Conservation (phyloP, 2,797 vertebrate species). For the Tangara arthus region DNA sequence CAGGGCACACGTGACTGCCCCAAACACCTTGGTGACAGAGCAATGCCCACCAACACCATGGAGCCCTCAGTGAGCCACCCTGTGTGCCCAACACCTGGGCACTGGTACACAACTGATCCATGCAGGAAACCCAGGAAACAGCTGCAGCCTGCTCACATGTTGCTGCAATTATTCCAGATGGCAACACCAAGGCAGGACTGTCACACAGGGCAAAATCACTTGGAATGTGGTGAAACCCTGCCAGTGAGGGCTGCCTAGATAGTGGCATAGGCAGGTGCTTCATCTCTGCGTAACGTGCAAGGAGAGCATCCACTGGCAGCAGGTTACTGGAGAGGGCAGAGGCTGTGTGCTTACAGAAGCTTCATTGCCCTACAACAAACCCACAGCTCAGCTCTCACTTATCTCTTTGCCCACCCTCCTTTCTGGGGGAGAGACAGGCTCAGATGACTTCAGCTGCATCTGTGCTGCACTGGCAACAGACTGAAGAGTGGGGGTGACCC, state of each 20-base stretch:
- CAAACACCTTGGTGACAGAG: not conserved
- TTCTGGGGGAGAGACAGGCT: not conserved
- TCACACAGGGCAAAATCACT: not conserved
- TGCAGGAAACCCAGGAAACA: not conserved
- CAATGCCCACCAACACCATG: not conserved
- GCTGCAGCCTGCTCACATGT: not conserved
- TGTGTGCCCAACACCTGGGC: too few relatives aligned
- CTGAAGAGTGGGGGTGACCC: not conserved
- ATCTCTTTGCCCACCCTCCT: not conserved
- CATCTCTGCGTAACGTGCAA: not conserved
- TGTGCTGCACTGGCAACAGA: not conserved
- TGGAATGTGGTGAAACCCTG: not conserved
- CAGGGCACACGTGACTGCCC: rapidly evolving
- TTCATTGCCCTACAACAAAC: not conserved
- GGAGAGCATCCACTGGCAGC: not conserved
- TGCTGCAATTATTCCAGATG: not conserved
- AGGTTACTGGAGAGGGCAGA: not conserved
- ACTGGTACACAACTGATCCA: not conserved
- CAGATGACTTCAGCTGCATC: not conserved
- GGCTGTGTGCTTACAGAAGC: not conserved
- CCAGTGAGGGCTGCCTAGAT: not conserved
- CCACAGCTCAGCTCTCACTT: not conserved
- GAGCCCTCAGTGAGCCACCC: not conserved
- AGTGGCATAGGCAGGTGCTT: not conserved
- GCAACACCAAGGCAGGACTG: not conserved